phyloP scores from a whole-genome alignment of 2,113 vertebrate genomes.

The Syngnathus floridae region DNA sequence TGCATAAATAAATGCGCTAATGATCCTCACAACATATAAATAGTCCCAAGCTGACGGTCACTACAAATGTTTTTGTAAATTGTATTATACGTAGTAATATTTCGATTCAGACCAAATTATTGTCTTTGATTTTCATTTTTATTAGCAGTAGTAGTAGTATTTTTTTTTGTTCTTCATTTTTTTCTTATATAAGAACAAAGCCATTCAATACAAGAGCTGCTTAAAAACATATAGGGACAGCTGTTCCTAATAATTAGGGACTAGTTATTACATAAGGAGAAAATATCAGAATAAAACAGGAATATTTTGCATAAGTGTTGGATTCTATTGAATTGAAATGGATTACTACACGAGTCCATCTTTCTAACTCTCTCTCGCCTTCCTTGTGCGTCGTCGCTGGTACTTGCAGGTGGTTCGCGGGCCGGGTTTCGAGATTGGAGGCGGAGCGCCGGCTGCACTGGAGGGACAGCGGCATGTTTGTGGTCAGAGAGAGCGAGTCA shows the following conservation, averaged over 20 bases:
- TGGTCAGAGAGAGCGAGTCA: slow-evolving; percentile 90
- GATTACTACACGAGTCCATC: background rate
- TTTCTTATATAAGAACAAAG: no score
- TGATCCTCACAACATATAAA: no score
- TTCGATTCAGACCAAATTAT: background rate
- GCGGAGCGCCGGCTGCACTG: slow-evolving; percentile 80
- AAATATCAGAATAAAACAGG: background rate
- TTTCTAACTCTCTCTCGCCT: background rate
- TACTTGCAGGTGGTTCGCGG: slow-evolving; percentile 81
- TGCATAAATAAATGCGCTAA: no score
- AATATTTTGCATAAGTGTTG: background rate
- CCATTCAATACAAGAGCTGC: no score
- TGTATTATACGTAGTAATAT: background rate
- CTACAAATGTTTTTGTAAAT: background rate
- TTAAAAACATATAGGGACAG: no score
- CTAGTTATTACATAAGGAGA: background rate
- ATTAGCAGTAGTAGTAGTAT: background rate
- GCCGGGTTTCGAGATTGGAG: slow-evolving; percentile 79
- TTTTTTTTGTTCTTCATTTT: no score
- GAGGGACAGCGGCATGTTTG: slow-evolving; percentile 78
- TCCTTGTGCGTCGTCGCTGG: background rate
- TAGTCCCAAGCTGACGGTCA: background rate
- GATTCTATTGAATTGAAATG: background rate
- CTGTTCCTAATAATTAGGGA: background rate
- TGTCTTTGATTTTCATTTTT: background rate